phyloP scores from a whole-genome alignment of 2,113 vertebrate genomes.

The Megaptera novaeangliae region DNA sequence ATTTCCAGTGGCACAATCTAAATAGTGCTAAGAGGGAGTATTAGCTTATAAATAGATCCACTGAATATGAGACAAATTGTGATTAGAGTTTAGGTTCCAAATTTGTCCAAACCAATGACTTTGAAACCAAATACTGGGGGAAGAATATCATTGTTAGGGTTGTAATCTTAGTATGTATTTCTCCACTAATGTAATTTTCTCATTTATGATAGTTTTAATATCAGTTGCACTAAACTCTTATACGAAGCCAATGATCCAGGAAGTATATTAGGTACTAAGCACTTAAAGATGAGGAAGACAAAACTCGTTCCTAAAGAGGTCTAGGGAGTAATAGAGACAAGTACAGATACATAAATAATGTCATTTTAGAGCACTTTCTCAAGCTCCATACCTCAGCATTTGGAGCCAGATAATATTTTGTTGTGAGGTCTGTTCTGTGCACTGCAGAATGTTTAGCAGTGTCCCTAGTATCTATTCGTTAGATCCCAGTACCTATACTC shows the following conservation, averaged over 20 bases:
- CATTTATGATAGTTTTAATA: not conserved
- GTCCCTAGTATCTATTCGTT: too few species aligned
- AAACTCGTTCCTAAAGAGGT: not conserved
- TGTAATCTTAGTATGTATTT: not conserved
- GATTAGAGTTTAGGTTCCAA: not conserved
- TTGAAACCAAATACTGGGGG: not conserved
- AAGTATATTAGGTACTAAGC: not conserved
- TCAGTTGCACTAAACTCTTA: not conserved
- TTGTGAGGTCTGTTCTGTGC: rapidly evolving
- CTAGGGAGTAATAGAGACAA: not conserved
- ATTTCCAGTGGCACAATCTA: not conserved
- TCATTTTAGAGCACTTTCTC: not conserved
- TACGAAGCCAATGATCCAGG: not conserved
- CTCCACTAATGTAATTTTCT: not conserved
- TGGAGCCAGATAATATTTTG: not conserved
- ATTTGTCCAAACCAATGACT: not conserved
- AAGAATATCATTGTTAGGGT: not conserved
- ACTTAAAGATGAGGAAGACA: not conserved
- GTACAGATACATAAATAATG: too few species aligned
- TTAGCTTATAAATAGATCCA: not conserved
- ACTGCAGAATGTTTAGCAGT: rapidly evolving
- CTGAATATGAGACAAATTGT: not conserved
- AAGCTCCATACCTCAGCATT: not conserved
- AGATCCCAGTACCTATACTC: not conserved
- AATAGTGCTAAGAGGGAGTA: not conserved